phyloP scores from a whole-genome alignment of 2,797 vertebrate species.

The Acanthornis magna region DNA sequence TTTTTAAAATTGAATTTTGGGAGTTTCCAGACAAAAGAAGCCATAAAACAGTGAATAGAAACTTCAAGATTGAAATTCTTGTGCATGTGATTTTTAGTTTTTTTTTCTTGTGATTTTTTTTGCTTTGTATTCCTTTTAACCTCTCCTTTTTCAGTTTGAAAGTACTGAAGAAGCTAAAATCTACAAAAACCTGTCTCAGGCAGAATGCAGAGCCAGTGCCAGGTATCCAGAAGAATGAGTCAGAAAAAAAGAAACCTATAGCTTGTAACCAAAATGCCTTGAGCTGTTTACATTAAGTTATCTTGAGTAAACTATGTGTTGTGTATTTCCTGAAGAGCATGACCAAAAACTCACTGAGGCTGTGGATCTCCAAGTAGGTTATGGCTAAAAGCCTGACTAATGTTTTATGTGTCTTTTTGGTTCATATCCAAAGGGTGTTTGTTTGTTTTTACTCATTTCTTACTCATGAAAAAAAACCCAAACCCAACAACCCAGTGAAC shows the following conservation, averaged over 20 bases:
- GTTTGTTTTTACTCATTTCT: constrained; percentile 39
- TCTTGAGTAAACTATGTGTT: constrained; percentile 3
- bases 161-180: not conserved
- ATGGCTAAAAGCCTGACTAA: constrained; percentile 17
- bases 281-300: not conserved
- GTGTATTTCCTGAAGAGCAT: constrained; percentile 4
- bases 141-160: not conserved
- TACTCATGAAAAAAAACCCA: not conserved
- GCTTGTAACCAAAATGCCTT: not conserved
- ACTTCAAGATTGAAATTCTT: not conserved
- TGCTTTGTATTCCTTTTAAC: not conserved
- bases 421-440: constrained; percentile 1
- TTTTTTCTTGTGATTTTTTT: not conserved
- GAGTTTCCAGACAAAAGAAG: not conserved
- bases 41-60: not conserved
- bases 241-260: not conserved
- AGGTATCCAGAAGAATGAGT: not conserved
- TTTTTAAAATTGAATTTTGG: not conserved
- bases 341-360: not conserved
- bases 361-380: not conserved
- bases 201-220: not conserved
- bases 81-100: not conserved
- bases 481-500: not conserved
- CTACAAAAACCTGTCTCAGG: not conserved
- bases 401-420: constrained; percentile 4